phyloP scores from a whole-genome alignment of 2,888 invertebrate species.

The Masnerella sp. region DNA sequence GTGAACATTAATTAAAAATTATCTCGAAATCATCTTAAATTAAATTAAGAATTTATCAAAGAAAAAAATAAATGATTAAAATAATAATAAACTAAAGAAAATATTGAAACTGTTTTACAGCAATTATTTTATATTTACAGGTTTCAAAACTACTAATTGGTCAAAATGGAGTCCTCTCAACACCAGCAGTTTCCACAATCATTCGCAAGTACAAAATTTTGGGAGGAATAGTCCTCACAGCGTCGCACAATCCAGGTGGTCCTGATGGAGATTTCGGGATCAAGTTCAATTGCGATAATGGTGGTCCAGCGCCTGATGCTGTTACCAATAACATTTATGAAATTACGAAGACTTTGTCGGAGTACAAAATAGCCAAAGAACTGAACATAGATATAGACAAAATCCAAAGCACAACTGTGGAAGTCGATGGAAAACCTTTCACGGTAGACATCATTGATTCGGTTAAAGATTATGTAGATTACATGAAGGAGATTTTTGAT shows the following conservation, averaged over 20 bases:
- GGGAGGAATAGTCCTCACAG: slow-evolving; percentile 98
- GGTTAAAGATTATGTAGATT: slow-evolving; percentile 90
- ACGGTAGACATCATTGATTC: slow-evolving; percentile 94
- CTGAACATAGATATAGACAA: slow-evolving; percentile 87
- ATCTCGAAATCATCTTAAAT: too few relatives aligned
- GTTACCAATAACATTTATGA: slow-evolving; percentile 93
- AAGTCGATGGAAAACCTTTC: slow-evolving; percentile 86
- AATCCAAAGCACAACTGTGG: slow-evolving; percentile 79
- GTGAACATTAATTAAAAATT: too few relatives aligned
- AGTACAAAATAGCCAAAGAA: slow-evolving; percentile 89
- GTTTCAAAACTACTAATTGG: slow-evolving; percentile 92
- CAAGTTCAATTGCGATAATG: slow-evolving; percentile 98
- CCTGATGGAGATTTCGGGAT: slow-evolving; percentile 98
- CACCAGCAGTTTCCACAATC: slow-evolving; percentile 96
- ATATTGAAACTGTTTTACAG: background rate
- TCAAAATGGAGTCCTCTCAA: slow-evolving; percentile 96
- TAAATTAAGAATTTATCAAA: too few relatives aligned
- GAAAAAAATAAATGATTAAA: background rate
- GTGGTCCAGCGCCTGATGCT: slow-evolving; percentile 96
- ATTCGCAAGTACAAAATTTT: slow-evolving; percentile 92
- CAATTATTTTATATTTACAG: slow-evolving; percentile 76
- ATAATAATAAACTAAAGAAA: background rate
- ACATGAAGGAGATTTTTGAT: slow-evolving; percentile 98
- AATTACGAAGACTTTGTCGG: slow-evolving; percentile 86
- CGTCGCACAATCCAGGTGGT: slow-evolving; percentile 99